A percentile compares a stretch with the other conserved stretches of the same genome.
Evolutionary conservation across 1,140 invertebrate species (phyloP).

Genomic region (Lepidurus packardi): DNA sequence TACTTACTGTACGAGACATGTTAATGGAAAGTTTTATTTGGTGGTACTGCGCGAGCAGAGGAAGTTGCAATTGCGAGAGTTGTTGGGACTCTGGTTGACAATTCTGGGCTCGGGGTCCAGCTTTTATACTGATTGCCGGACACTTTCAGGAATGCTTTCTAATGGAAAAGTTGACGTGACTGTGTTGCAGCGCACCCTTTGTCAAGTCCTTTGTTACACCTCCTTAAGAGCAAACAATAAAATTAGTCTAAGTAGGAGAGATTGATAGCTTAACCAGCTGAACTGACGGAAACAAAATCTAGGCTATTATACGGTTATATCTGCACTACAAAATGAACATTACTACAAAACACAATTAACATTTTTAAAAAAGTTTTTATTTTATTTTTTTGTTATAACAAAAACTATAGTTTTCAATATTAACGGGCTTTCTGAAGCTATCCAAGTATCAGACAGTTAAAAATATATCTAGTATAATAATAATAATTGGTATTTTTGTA

Average conservation of each 20-base stretch:
- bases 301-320: too few relatives aligned
- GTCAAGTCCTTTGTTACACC: not conserved
- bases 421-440: too few relatives aligned
- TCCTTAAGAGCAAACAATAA: not conserved
- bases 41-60: not conserved
- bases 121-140: not conserved
- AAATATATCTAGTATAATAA: too few relatives aligned
- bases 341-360: too few relatives aligned
- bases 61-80: not conserved
- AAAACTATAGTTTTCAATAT: too few relatives aligned
- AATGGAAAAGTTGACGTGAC: not conserved
- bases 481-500: too few relatives aligned
- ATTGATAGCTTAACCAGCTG: too few relatives aligned
- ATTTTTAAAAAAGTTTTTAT: too few relatives aligned
- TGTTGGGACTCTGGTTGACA: not conserved
- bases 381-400: too few relatives aligned
- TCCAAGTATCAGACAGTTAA: too few relatives aligned
- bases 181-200: not conserved
- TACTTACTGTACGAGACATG: conserved; percentile 1
- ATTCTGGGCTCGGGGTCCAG: not conserved
- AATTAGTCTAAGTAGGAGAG: not conserved
- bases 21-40: not conserved
- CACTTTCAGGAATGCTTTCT: not conserved
- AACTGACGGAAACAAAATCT: too few relatives aligned
- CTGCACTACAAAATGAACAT: too few relatives aligned